These are phyloP conservation scores for Magallana ariakensis DNA, from an alignment of 1,140 invertebrate genomes.

Conservation along the genomic window DNA sequence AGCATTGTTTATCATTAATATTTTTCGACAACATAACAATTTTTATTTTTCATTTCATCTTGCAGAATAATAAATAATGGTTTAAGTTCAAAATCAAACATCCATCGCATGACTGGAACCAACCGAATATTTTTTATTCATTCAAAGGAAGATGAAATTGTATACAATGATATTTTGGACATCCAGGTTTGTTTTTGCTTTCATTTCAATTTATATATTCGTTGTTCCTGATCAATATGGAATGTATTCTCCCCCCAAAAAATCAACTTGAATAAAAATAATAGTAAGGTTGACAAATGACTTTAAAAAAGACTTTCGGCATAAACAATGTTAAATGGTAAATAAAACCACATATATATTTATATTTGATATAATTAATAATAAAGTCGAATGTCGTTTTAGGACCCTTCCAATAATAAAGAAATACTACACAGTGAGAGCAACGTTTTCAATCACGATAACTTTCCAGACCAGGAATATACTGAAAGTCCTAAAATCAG, in stretches of 20 bases:
- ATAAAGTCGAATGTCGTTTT: no score
- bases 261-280: no score
- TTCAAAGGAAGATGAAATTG: not conserved
- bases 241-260: not conserved
- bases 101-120: not conserved
- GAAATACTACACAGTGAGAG: no score
- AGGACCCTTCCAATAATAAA: no score
- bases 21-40: no score
- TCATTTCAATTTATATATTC: not conserved
- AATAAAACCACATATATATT: no score
- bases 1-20: no score
- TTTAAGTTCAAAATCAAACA: not conserved
- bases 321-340: no score
- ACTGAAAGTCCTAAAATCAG: not conserved
- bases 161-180: not conserved
- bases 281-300: no score
- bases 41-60: not conserved
- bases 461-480: not conserved
- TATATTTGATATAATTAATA: no score
- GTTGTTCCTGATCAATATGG: not conserved
- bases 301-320: no score
- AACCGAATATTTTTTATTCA: not conserved
- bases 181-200: not conserved
- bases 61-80: not conserved
- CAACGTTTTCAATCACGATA: no score